Percentiles rank a stretch among this genome's conserved stretches.
Evolutionary conservation across 2,888 invertebrate species (phyloP).

Genomic region (Chrysolina haemoptera): DNA sequence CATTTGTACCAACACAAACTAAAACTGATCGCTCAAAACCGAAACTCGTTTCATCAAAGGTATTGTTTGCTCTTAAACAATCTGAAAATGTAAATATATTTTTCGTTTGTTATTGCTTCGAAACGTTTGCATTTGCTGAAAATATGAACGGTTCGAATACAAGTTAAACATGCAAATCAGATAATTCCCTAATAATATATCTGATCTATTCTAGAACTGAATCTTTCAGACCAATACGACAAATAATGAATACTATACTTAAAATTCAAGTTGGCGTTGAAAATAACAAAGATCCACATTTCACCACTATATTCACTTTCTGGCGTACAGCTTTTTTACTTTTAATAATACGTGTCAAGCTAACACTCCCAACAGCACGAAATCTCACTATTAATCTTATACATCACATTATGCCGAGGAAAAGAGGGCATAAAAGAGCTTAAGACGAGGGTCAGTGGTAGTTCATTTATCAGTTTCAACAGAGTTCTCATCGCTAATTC

Average conservation of each 20-base stretch:
- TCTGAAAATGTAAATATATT: too few relatives aligned
- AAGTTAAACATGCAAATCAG: too few relatives aligned
- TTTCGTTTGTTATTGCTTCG: too few relatives aligned
- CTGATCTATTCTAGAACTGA: background rate
- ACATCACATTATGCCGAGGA: slow-evolving; percentile 47
- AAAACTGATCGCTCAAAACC: too few relatives aligned
- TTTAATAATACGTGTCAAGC: slow-evolving; percentile 46
- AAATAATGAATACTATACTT: background rate
- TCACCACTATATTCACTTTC: slow-evolving; percentile 39
- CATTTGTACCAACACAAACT: too few relatives aligned
- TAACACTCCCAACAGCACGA: slow-evolving; percentile 51
- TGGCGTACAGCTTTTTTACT: slow-evolving; percentile 44
- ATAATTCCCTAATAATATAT: background rate
- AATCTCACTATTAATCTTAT: slow-evolving; percentile 54
- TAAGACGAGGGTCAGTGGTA: slow-evolving; percentile 45
- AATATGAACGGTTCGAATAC: too few relatives aligned
- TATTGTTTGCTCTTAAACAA: too few relatives aligned
- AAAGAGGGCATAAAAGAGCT: slow-evolving; percentile 40
- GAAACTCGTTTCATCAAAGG: too few relatives aligned
- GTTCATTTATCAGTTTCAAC: slow-evolving; percentile 45
- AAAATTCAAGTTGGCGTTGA: background rate
- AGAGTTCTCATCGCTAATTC: slow-evolving; percentile 44
- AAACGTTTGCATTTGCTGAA: too few relatives aligned
- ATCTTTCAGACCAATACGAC: background rate
- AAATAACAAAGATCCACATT: slow-evolving; percentile 17